These are phyloP conservation scores for Plebejus anna DNA, from an alignment of 2,888 invertebrate genomes.

Conservation along the genomic window DNA sequence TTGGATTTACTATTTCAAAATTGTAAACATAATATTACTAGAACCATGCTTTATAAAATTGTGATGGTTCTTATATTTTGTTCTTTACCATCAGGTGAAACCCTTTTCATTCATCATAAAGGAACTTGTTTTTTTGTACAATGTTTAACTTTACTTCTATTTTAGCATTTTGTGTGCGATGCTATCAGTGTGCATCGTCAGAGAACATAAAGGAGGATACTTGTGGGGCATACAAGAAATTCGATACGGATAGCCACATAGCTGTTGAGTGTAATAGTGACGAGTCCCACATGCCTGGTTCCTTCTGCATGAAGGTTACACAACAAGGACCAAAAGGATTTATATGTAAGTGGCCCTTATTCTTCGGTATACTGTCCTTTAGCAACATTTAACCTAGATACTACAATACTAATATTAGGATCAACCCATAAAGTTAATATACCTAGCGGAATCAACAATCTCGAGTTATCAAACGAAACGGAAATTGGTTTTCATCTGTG, in stretches of 20 bases:
- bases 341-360: constrained; percentile 86
- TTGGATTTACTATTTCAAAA: not conserved
- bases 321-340: constrained; percentile 96
- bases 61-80: not conserved
- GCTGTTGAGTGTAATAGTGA: constrained; percentile 96
- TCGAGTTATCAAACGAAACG: no score
- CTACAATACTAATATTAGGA: no score
- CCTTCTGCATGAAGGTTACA: constrained; percentile 96
- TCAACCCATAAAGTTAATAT: no score
- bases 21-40: not conserved
- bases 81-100: constrained; percentile 33
- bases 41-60: not conserved
- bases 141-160: constrained; percentile 36
- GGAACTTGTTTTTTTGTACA: not conserved
- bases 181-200: constrained; percentile 96
- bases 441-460: no score
- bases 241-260: constrained; percentile 91
- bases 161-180: constrained; percentile 87
- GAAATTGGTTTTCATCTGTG: no score
- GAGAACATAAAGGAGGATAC: constrained; percentile 88
- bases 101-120: not conserved
- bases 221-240: constrained; percentile 93
- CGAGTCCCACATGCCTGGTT: constrained; percentile 95
- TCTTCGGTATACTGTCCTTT: not conserved
- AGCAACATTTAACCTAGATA: no score